phyloP scores from a whole-genome alignment of 2,797 vertebrate genomes.

The Amphiprion clarkii region DNA sequence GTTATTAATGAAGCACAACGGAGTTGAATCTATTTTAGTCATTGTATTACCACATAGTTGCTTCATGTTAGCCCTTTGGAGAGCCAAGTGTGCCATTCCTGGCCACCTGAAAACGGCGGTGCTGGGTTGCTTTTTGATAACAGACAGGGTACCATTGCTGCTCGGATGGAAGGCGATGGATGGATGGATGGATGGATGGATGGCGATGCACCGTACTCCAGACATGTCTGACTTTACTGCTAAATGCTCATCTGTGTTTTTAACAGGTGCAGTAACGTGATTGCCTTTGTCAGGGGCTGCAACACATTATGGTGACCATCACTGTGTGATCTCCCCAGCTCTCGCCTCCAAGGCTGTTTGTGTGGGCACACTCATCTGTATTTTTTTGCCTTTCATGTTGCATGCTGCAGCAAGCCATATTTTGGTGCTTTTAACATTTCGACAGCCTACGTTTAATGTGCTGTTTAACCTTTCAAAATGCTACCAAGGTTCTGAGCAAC shows the following conservation, averaged over 20 bases:
- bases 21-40: too few relatives aligned
- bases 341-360: slow-evolving; percentile 31
- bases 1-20: too few relatives aligned
- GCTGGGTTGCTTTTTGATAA: too few relatives aligned
- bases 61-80: too few relatives aligned
- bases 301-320: slow-evolving; percentile 22
- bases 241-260: slow-evolving; percentile 1
- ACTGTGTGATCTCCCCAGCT: slow-evolving; percentile 15
- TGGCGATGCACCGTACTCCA: background rate
- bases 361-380: slow-evolving; percentile 50
- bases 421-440: slow-evolving; percentile 74
- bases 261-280: slow-evolving; percentile 14
- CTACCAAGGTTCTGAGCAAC: slow-evolving; percentile 59
- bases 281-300: slow-evolving; percentile 34
- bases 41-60: too few relatives aligned
- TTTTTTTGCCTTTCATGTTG: slow-evolving; percentile 59
- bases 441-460: slow-evolving; percentile 72
- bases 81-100: too few relatives aligned
- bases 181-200: background rate
- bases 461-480: slow-evolving; percentile 78
- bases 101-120: too few relatives aligned
- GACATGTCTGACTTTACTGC: background rate
- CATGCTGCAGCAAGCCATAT: slow-evolving; percentile 44
- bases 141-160: too few relatives aligned
- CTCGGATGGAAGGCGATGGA: background rate